Percentiles rank a stretch among this genome's conserved stretches.
These are phyloP conservation scores for Drosophila phalerata DNA, from an alignment of 2,888 invertebrate genomes.

Conservation along the genomic window DNA sequence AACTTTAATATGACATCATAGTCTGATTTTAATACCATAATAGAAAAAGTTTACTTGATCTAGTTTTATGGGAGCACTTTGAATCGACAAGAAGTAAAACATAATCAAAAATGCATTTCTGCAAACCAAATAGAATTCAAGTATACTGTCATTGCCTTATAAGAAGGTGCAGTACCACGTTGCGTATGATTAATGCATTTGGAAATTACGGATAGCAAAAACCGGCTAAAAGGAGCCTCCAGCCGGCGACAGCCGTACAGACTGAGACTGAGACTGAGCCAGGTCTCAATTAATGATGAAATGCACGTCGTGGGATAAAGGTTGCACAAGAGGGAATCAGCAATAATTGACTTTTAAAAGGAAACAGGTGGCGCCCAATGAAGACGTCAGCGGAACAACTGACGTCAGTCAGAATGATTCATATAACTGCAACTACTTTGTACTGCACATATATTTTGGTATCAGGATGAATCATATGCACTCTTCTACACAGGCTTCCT, in stretches of 20 bases:
- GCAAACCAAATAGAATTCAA: constrained; percentile 7
- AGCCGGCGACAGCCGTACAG: constrained; percentile 38
- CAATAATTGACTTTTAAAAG: constrained; percentile 71
- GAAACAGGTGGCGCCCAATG: constrained; percentile 58
- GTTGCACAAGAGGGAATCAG: constrained; percentile 17
- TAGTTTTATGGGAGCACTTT: background rate
- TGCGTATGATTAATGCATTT: constrained; percentile 70
- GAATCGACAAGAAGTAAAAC: background rate
- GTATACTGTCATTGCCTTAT: background rate
- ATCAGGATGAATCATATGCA: constrained; percentile 57
- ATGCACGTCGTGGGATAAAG: constrained; percentile 46
- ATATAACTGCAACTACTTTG: constrained; percentile 10
- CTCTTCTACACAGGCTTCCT: constrained; percentile 35
- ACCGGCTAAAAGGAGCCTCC: constrained; percentile 9
- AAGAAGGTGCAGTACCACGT: constrained; percentile 21
- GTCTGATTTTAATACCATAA: background rate
- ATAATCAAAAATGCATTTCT: constrained; percentile 15
- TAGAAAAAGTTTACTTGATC: background rate
- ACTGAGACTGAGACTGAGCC: constrained; percentile 32
- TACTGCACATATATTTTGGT: constrained; percentile 8
- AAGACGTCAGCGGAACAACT: constrained; percentile 27
- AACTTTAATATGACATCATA: constrained; percentile 32
- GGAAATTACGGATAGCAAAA: constrained; percentile 33
- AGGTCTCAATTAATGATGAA: constrained; percentile 56
- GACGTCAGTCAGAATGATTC: constrained; percentile 44